A percentile compares a stretch with the other conserved stretches of the same genome.
Conservation (phyloP, 2,113 vertebrate species). For the Takifugu flavidus region DNA sequence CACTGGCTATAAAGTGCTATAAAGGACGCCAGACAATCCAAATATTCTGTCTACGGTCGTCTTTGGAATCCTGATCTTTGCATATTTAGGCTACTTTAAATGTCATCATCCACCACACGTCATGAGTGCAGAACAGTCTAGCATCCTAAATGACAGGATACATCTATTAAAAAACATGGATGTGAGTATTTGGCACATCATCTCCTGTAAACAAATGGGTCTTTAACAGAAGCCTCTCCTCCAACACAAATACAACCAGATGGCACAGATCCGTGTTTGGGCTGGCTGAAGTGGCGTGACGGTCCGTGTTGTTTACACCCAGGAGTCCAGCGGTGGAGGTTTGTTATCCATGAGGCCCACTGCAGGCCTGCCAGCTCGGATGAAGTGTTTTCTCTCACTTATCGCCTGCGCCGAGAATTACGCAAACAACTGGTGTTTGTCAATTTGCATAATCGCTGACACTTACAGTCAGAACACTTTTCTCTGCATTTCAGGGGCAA, state of each 20-base stretch:
- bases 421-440: constrained; percentile 11
- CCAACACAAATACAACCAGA: constrained; percentile 46
- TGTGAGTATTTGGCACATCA: constrained; percentile 60
- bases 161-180: constrained; percentile 36
- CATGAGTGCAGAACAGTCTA: constrained; percentile 14
- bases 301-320: constrained; percentile 66
- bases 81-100: constrained; percentile 59
- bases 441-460: constrained; percentile 16
- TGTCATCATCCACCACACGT: constrained; percentile 16
- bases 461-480: constrained; percentile 1
- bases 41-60: constrained; percentile 44
- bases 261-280: constrained; percentile 46
- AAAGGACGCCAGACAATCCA: constrained; percentile 15
- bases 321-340: constrained; percentile 78
- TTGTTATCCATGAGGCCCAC: constrained; percentile 79
- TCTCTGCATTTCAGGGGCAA: not conserved
- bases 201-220: constrained; percentile 44
- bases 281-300: constrained; percentile 10
- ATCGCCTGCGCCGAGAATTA: constrained; percentile 58
- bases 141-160: constrained; percentile 38
- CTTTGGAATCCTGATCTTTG: constrained; percentile 59
- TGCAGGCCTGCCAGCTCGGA: constrained; percentile 75
- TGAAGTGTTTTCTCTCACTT: constrained; percentile 77
- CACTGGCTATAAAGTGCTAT: constrained; percentile 8
- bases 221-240: constrained; percentile 13